Evolutionary conservation across 2,797 vertebrate species (phyloP).

Genomic region (Podarcis siculus): DNA sequence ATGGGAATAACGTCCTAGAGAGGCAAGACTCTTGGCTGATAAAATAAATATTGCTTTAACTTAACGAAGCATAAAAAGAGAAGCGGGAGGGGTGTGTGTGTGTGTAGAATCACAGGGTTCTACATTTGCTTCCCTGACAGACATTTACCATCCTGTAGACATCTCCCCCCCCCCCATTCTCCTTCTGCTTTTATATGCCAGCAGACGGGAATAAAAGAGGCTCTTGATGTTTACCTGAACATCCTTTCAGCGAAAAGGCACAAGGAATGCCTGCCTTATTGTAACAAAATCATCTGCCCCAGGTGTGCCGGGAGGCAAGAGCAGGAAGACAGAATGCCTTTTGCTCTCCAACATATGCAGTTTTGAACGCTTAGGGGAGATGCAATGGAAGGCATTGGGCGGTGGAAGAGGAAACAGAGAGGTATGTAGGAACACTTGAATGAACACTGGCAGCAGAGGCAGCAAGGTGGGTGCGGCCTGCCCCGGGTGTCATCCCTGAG

Average conservation of each 20-base stretch:
- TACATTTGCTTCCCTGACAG: constrained; percentile 46
- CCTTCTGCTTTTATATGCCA: constrained; percentile 1
- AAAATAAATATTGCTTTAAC: constrained; percentile 49
- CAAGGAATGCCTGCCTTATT: rapidly evolving
- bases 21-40: constrained; percentile 12
- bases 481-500: no score
- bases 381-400: no score
- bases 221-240: constrained; percentile 23
- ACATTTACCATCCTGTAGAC: not conserved
- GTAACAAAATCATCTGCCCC: not conserved
- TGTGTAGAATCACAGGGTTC: constrained; percentile 25
- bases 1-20: constrained; percentile 42
- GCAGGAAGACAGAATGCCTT: not conserved
- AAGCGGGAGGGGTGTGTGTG: not conserved
- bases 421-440: no score
- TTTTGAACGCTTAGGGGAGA: rapidly evolving
- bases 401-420: not conserved
- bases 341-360: not conserved
- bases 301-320: constrained; percentile 15
- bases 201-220: not conserved
- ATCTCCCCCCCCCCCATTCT: not conserved
- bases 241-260: constrained; percentile 20
- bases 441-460: no score
- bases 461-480: no score
- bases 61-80: constrained; percentile 21